Evolutionary conservation across 2,113 vertebrate species (phyloP).

Genomic region (Microtus montanus): DNA sequence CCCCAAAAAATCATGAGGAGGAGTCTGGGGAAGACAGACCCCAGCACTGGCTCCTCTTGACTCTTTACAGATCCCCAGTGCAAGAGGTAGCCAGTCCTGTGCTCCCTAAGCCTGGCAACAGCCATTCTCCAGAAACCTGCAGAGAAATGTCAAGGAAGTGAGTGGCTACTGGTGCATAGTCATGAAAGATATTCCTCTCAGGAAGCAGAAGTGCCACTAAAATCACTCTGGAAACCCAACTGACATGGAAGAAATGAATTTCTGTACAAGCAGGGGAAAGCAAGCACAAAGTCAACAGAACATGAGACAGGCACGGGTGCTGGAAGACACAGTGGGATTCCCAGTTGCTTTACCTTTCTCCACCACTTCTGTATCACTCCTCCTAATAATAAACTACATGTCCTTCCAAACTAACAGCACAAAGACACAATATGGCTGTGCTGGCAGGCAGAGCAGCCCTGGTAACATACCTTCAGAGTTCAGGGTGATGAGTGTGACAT

Average conservation of each 20-base stretch:
- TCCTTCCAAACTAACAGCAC: not conserved
- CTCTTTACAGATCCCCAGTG: rapidly evolving
- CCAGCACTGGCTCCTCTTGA: not conserved
- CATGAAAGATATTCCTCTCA: not conserved
- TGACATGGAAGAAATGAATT: not conserved
- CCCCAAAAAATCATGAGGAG: not conserved
- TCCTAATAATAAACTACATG: not conserved
- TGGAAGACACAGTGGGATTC: too few relatives aligned
- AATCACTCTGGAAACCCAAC: not conserved
- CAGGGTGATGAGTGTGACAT: slow-evolving; percentile 97
- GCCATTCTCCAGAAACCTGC: rapidly evolving
- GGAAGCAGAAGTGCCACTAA: not conserved
- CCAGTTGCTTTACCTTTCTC: not conserved
- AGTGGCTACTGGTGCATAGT: rapidly evolving
- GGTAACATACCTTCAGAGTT: slow-evolving; percentile 94
- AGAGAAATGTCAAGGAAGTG: not conserved
- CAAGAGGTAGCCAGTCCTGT: rapidly evolving
- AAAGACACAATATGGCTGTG: rapidly evolving
- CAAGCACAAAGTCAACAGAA: not conserved
- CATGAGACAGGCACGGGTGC: rapidly evolving
- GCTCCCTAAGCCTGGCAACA: not conserved
- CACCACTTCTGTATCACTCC: not conserved
- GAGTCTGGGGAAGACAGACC: not conserved
- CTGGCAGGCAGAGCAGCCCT: not conserved
- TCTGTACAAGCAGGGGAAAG: not conserved